Percentiles rank a stretch among this genome's conserved stretches.
Conservation (phyloP, 2,113 vertebrate genomes). For the Phaethon lepturus region DNA sequence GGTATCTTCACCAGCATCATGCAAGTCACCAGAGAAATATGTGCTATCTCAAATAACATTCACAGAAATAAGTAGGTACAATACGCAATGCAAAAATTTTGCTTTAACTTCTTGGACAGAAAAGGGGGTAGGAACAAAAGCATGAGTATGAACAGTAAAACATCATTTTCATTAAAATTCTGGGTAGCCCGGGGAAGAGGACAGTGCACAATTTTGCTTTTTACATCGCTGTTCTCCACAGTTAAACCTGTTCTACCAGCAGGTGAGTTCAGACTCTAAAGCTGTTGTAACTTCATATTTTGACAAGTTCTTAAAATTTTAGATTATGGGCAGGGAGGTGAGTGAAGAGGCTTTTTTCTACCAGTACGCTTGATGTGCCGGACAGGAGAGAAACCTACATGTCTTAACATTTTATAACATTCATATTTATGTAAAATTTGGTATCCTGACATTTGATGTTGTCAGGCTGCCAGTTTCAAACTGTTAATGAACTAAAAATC, state of each 20-base stretch:
- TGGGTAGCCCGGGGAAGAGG: neutral
- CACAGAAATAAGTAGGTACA: neutral
- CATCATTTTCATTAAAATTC: neutral
- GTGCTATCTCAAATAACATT: neutral
- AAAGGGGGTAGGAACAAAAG: neutral
- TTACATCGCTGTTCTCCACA: neutral
- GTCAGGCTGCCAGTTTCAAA: constrained; percentile 13
- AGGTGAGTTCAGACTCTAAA: neutral
- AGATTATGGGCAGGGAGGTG: neutral
- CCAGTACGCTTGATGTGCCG: neutral
- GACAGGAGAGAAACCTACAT: neutral
- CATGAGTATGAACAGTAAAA: neutral
- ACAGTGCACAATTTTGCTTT: neutral
- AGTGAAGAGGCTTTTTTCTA: neutral
- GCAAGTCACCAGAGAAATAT: neutral
- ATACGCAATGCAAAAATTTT: neutral
- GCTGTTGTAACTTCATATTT: neutral
- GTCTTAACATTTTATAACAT: neutral
- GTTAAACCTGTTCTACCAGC: neutral
- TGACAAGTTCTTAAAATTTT: neutral
- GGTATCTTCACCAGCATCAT: neutral
- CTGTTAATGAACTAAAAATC: constrained; percentile 38
- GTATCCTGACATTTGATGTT: neutral
- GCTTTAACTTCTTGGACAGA: neutral
- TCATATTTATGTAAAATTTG: neutral